Percentiles rank a stretch among this genome's conserved stretches.
These are phyloP conservation scores for Phainopepla nitens DNA, from an alignment of 2,113 vertebrate species.

Conservation along the genomic window DNA sequence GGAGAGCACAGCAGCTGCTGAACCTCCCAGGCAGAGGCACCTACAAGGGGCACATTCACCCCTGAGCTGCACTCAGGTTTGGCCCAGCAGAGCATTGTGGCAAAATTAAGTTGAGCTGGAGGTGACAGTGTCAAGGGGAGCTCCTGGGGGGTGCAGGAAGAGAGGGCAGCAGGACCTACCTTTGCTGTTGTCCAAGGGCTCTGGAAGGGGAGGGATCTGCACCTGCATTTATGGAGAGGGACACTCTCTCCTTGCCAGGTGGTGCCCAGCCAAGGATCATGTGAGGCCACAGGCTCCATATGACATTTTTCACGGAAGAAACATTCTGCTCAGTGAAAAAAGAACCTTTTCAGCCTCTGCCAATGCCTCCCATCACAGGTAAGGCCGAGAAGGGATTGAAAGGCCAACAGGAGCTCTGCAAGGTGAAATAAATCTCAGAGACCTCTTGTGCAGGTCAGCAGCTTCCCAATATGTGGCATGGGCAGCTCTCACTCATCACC, in stretches of 20 bases:
- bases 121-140: rapidly evolving
- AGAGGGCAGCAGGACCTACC: not conserved
- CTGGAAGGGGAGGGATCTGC: not conserved
- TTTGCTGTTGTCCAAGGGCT: not conserved
- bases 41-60: rapidly evolving
- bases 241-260: not conserved
- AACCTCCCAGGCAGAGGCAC: not conserved
- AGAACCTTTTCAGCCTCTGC: not conserved
- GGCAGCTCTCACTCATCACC: not conserved
- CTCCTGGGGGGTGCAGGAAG: rapidly evolving
- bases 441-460: rapidly evolving
- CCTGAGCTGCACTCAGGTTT: not conserved
- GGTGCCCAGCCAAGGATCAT: not conserved
- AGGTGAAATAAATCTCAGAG: not conserved
- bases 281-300: not conserved
- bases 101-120: not conserved
- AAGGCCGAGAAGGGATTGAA: not conserved
- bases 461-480: rapidly evolving
- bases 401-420: rapidly evolving
- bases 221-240: conserved; percentile 35
- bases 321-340: not conserved
- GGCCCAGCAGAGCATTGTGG: rapidly evolving
- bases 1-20: rapidly evolving
- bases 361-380: not conserved
- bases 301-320: conserved; percentile 23